Evolutionary conservation across 2,797 vertebrate genomes (phyloP), one percentile per base, ranked within the genome.

Genomic region (Cossypha caffra): DNA sequence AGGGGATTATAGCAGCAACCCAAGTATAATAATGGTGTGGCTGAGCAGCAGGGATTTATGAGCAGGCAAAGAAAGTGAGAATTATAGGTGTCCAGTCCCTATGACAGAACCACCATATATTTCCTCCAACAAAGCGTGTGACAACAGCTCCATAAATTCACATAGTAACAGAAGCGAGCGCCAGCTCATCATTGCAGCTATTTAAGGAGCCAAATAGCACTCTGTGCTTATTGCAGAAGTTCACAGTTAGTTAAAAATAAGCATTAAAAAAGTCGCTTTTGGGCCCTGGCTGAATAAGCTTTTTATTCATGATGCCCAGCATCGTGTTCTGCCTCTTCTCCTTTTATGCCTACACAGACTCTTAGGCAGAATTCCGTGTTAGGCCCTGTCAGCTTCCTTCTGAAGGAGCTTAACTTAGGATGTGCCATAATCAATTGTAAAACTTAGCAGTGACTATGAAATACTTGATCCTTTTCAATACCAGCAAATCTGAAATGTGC

Each of bases 211-310:
- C 73, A 94, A 97, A 95, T 77, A 96, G 95, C 96, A 92, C 93
- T 96, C 91, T 93, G 69, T 95, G 90, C 85, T 91, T 95, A 97
- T 87, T 95, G 95, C 93, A 98, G 93, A 97, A 97, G 96, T 98
- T 98, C 96, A 96, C 96, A 96, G 97, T 95, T 92, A 72, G 95
- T 98, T 98, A 98, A 98, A 98, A 98, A 98, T 97, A 98, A 97
- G 80, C 89, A 85, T 96, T 79, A 90, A 95, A 86, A 90, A 96
- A 97, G 92, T 96, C 31, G n/a, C 91, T 97, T 98, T 97, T 93
- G 96, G 96, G 93, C 93, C 74, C 63, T 91, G 95, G 92, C 95
- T 97, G 97, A 90, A 97, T 96, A 97, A 95, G 78, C 87, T 97
- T 97, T 96, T 96, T 90, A 89, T 96, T 96, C 82, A 86, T 83